Conservation (phyloP, 2,888 invertebrate species). For the Tetranychus truncatus region DNA sequence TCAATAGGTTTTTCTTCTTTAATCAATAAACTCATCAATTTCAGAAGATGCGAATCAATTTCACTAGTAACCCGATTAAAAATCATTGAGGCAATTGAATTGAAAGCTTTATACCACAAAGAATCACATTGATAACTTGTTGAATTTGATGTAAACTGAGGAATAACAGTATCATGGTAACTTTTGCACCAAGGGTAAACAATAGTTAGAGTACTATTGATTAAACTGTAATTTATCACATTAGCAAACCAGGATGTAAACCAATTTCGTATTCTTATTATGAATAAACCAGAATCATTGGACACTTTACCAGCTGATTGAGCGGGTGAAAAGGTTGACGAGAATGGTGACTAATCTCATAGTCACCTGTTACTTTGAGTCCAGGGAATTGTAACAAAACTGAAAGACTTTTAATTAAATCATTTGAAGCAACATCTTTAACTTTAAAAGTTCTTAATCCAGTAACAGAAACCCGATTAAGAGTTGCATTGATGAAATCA, state of each 20-base stretch:
- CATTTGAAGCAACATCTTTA: slow-evolving; percentile 7
- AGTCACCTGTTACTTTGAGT: not conserved
- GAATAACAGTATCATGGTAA: not conserved
- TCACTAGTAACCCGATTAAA: not conserved
- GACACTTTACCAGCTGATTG: not conserved
- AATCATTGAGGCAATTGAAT: not conserved
- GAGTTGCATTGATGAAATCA: slow-evolving; percentile 4
- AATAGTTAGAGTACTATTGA: not conserved
- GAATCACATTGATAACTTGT: not conserved
- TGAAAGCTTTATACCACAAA: not conserved
- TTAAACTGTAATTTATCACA: not conserved
- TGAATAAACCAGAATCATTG: not conserved
- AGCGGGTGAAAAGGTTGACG: not conserved
- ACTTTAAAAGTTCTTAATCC: not conserved
- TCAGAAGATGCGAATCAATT: not conserved
- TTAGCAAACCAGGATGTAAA: slow-evolving; percentile 2
- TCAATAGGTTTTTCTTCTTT: not conserved
- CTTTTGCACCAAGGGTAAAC: not conserved
- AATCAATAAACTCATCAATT: not conserved
- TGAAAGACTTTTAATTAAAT: not conserved
- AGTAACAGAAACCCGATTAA: not conserved
- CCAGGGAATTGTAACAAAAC: not conserved
- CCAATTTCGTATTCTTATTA: not conserved
- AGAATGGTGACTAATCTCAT: not conserved
- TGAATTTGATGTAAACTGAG: not conserved